Evolutionary conservation across 2,888 invertebrate species (phyloP).

Genomic region (Smittia aterrima): DNA sequence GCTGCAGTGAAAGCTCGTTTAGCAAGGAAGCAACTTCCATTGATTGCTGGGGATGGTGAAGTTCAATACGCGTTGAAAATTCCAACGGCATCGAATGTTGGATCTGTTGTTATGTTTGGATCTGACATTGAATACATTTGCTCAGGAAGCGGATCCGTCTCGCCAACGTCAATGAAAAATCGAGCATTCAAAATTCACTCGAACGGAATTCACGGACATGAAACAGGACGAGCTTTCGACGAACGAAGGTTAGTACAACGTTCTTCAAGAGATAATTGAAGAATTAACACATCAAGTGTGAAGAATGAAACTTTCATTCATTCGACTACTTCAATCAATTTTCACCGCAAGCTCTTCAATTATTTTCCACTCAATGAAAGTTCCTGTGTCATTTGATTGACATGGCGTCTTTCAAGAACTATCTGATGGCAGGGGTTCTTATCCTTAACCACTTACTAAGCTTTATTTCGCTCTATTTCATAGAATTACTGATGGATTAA

Average conservation of each 20-base stretch:
- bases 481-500: slow-evolving; percentile 28
- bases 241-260: slow-evolving; percentile 40
- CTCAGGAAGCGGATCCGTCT: slow-evolving; percentile 61
- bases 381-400: too few species aligned
- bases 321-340: neutral
- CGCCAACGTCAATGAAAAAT: slow-evolving; percentile 56
- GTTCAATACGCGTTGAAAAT: slow-evolving; percentile 72
- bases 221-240: slow-evolving; percentile 10
- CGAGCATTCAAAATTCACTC: slow-evolving; percentile 45
- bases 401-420: too few species aligned
- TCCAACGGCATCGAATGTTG: slow-evolving; percentile 51
- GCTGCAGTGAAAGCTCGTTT: slow-evolving; percentile 72
- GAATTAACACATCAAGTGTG: neutral
- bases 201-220: slow-evolving; percentile 20
- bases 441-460: neutral
- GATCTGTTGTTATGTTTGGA: slow-evolving; percentile 54
- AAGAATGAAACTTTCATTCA: neutral
- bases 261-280: neutral
- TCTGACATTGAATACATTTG: slow-evolving; percentile 77
- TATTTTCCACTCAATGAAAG: neutral
- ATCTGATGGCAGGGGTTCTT: too few species aligned
- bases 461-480: neutral
- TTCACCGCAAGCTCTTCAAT: neutral
- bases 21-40: slow-evolving; percentile 70
- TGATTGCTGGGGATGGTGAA: slow-evolving; percentile 67